A percentile compares a stretch with the other conserved stretches of the same genome.
Evolutionary conservation across 2,888 invertebrate genomes (phyloP).

Genomic region (Drosophila paramelanica): DNA sequence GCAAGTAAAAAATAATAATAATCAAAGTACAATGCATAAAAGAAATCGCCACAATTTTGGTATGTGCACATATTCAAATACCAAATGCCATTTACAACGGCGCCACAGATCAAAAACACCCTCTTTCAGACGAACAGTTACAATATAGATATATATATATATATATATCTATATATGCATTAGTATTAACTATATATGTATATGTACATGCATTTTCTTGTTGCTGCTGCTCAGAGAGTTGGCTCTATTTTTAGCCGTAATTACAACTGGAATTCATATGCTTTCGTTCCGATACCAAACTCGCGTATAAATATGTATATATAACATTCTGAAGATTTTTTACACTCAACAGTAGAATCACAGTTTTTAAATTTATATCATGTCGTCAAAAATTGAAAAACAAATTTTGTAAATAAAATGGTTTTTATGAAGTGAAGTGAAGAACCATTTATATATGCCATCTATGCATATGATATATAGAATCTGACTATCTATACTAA

Average conservation of each 20-base stretch:
- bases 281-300: constrained; percentile 1
- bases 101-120: constrained; percentile 12
- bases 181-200: constrained; percentile 11
- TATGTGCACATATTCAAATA: constrained; percentile 33
- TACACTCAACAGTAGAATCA: constrained; percentile 66
- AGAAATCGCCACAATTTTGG: constrained; percentile 47
- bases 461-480: too few relatives aligned
- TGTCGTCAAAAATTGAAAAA: neutral
- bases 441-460: too few relatives aligned
- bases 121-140: constrained; percentile 18
- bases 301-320: neutral
- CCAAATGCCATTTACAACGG: constrained; percentile 52
- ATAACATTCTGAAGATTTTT: constrained; percentile 12
- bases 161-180: neutral
- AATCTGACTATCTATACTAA: too few relatives aligned
- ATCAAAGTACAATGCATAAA: constrained; percentile 42
- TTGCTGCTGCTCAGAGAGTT: constrained; percentile 25
- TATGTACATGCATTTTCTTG: constrained; percentile 17
- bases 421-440: too few relatives aligned
- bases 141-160: neutral
- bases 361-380: constrained; percentile 47
- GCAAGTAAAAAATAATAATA: constrained; percentile 33
- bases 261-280: neutral
- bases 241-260: constrained; percentile 6
- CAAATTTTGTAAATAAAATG: neutral